Percentiles rank a stretch among this genome's conserved stretches.
These are phyloP conservation scores for Sebastes trivittatus DNA, from an alignment of 2,797 vertebrate species.

Conservation along the genomic window DNA sequence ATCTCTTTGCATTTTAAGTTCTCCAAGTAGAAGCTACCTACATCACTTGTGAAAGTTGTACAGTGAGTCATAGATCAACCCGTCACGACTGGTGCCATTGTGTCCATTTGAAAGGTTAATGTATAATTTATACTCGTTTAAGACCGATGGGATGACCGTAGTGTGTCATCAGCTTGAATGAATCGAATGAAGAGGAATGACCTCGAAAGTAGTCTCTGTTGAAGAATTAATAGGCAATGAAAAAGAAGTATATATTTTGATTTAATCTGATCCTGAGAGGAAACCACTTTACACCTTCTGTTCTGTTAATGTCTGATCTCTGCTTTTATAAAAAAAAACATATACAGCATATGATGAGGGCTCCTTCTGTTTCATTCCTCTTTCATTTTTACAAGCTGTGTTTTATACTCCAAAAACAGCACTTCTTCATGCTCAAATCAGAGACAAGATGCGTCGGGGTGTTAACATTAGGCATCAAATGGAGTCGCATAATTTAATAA, in stretches of 20 bases:
- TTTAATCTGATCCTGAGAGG: background rate
- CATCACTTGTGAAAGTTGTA: background rate
- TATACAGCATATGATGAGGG: too few relatives aligned
- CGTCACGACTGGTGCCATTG: constrained; percentile 2
- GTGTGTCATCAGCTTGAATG: constrained; percentile 13
- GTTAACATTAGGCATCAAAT: constrained; percentile 28
- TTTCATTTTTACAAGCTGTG: background rate
- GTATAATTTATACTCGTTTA: constrained; percentile 37
- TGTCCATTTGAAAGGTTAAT: constrained; percentile 52
- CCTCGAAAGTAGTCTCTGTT: background rate
- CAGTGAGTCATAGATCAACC: constrained; percentile 10
- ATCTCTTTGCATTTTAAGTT: background rate
- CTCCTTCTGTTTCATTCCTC: background rate
- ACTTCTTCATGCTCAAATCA: background rate
- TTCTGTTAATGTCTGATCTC: background rate
- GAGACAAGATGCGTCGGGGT: background rate
- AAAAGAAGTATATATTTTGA: background rate
- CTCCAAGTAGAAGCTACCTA: background rate
- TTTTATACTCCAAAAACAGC: background rate
- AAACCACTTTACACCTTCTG: background rate
- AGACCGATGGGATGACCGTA: constrained; percentile 14
- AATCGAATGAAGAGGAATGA: constrained; percentile 15
- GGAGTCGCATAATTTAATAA: constrained; percentile 24
- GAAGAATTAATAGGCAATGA: background rate
- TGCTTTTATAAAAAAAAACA: background rate